These are phyloP conservation scores for Cyrtonyx montezumae DNA, from an alignment of 2,113 vertebrate species.

Conservation along the genomic window DNA sequence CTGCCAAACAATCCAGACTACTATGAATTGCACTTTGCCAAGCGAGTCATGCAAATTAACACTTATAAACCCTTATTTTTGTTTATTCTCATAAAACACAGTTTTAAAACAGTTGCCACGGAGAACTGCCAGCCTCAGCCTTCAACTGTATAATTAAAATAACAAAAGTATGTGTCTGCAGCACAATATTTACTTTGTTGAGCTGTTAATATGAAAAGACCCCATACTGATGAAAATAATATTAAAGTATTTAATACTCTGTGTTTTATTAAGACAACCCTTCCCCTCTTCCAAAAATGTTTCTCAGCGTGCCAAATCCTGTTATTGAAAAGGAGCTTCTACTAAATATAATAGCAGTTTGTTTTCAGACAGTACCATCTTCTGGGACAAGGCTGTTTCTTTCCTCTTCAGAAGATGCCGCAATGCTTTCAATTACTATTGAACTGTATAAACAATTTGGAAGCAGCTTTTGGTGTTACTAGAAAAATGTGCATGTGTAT, in stretches of 20 bases:
- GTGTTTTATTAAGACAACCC: constrained; percentile 33
- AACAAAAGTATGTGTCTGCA: constrained; percentile 45
- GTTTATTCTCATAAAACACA: constrained; percentile 66
- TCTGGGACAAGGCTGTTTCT: not conserved
- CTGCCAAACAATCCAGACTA: constrained; percentile 15
- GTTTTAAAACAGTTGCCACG: constrained; percentile 55
- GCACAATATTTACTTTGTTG: constrained; percentile 43
- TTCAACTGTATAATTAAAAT: constrained; percentile 67
- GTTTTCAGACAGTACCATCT: not conserved
- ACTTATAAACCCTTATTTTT: constrained; percentile 32
- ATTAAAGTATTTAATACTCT: constrained; percentile 35
- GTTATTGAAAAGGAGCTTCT: not conserved
- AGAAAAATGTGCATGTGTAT: not conserved
- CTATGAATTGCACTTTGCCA: constrained; percentile 30
- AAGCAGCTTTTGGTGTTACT: not conserved
- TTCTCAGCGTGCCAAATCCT: not conserved
- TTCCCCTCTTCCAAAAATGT: constrained; percentile 5
- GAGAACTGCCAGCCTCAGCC: constrained; percentile 23
- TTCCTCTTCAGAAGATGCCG: not conserved
- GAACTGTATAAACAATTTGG: not conserved
- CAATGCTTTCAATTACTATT: not conserved
- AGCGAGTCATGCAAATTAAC: constrained; percentile 36
- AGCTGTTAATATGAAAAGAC: constrained; percentile 38
- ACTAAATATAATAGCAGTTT: not conserved
- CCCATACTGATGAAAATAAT: constrained; percentile 27